Evolutionary conservation across 2,888 invertebrate species (phyloP), one percentile per base, ranked within the genome.

Genomic region (Bombylius discolor): DNA sequence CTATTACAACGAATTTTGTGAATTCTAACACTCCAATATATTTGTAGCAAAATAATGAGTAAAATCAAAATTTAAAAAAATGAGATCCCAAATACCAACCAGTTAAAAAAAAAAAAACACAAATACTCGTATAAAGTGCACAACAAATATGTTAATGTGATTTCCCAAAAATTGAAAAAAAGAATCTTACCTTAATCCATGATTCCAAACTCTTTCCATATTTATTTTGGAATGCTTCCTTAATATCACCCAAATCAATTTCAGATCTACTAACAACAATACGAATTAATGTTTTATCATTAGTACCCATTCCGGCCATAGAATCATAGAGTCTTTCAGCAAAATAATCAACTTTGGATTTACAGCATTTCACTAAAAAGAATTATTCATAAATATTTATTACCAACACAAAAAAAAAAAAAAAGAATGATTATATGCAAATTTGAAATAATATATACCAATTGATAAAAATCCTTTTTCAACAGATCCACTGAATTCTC

Each of bases 181-280:
- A 11, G 5, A 42, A 42, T 42, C 11, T 82, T 80, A 92, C 93
- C 75, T 85, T 79, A 66, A 93, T 88, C 86, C 88, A 90, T 66
- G 80, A 83, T 69, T 89, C 91, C 70, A 94, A 75, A 56, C 86
- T 78, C 73, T 91, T 91, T 67, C 84, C 87, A 68, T 86, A 93
- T 69, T 83, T 83, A 64, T 87, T 86, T 65, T 85, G 78, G 79
- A 92, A 96, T 62, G 91, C 91, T 69, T 87, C 85, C 71, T 93
- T 94, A 69, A 96, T 91, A 72, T 92, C 91, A 56, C 89, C 91
- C 67, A 95, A 80, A 74, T 95, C 95, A 65, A 92, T 90, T 79
- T 93, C 89, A 56, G 89, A 87, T 71, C 93, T 84, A 64, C 92
- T 89, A 55, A 94, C 93, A 62, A 94, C 76, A 66, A 96, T 90